Conservation (phyloP, 2,797 vertebrate species). For the Sebastes cheni region DNA sequence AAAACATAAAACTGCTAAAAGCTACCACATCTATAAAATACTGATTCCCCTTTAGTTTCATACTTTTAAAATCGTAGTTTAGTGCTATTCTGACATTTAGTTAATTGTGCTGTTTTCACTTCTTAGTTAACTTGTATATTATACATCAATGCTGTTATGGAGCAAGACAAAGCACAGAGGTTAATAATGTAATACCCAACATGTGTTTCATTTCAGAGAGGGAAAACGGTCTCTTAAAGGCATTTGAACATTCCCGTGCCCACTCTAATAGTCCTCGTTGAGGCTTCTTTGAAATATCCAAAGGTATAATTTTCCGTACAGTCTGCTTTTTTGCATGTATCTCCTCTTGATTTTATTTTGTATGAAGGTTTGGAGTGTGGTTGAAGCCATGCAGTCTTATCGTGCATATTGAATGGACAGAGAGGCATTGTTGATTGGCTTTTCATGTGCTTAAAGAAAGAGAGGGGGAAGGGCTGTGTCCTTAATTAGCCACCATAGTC, state of each 20-base stretch:
- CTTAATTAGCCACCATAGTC: constrained; percentile 18
- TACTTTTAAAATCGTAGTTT: constrained; percentile 13
- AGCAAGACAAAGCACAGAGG: constrained; percentile 37
- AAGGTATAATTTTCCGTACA: neutral
- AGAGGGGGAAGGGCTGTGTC: constrained; percentile 9
- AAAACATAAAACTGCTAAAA: constrained; percentile 49
- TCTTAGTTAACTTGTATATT: constrained; percentile 39
- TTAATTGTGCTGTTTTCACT: constrained; percentile 59
- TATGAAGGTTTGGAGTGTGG: constrained; percentile 14
- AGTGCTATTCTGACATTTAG: constrained; percentile 52
- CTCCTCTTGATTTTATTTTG: constrained; percentile 8
- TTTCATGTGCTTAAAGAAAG: constrained; percentile 59
- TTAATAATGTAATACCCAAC: constrained; percentile 28
- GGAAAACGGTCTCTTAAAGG: constrained; percentile 45
- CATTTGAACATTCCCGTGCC: constrained; percentile 47
- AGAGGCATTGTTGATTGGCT: constrained; percentile 44
- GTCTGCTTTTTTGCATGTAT: constrained; percentile 14
- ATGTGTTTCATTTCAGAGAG: constrained; percentile 38
- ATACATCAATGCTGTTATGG: constrained; percentile 49
- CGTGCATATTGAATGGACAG: constrained; percentile 67
- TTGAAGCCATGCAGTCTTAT: constrained; percentile 73
- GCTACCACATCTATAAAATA: constrained; percentile 61
- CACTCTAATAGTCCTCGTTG: constrained; percentile 31
- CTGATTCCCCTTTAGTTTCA: constrained; percentile 32
- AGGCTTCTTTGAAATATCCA: constrained; percentile 38